Conservation (phyloP, 2,797 vertebrate species). For the Falco cherrug region DNA sequence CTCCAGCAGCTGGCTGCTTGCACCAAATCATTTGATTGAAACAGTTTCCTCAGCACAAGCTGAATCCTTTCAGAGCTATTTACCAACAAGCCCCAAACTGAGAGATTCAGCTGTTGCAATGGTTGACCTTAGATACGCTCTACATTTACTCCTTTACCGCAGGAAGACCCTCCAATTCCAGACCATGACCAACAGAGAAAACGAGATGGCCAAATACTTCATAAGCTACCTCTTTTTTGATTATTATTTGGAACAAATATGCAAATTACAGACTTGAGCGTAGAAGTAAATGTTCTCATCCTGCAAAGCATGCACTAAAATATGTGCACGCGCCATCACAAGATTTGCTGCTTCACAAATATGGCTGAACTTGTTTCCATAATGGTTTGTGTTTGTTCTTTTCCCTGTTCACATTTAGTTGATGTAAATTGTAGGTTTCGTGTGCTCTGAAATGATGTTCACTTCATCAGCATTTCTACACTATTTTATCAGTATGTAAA, state of each 20-base stretch:
- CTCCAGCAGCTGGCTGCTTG: not conserved
- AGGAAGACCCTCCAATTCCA: not conserved
- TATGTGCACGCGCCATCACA: conserved; percentile 53
- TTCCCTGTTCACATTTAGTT: conserved; percentile 50
- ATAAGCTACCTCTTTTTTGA: not conserved
- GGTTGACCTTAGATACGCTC: not conserved
- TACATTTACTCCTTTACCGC: not conserved
- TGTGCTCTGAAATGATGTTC: conserved; percentile 65
- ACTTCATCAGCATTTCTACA: conserved; percentile 68
- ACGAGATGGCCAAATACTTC: not conserved
- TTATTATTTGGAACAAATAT: conserved; percentile 16
- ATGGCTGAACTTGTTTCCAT: conserved; percentile 68
- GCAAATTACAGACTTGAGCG: conserved; percentile 42
- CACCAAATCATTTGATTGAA: no score
- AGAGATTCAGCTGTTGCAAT: not conserved
- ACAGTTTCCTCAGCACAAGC: not conserved
- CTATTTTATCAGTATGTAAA: conserved; percentile 61
- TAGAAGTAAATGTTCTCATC: conserved; percentile 56
- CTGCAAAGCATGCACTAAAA: conserved; percentile 55
- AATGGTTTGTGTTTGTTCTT: conserved; percentile 62
- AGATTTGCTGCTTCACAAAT: conserved; percentile 58
- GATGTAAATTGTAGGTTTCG: conserved; percentile 70
- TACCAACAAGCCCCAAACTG: not conserved
- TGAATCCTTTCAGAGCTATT: not conserved
- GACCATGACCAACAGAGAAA: not conserved